phyloP scores from a whole-genome alignment of 2,113 vertebrate species.

The Phyllostomus discolor region DNA sequence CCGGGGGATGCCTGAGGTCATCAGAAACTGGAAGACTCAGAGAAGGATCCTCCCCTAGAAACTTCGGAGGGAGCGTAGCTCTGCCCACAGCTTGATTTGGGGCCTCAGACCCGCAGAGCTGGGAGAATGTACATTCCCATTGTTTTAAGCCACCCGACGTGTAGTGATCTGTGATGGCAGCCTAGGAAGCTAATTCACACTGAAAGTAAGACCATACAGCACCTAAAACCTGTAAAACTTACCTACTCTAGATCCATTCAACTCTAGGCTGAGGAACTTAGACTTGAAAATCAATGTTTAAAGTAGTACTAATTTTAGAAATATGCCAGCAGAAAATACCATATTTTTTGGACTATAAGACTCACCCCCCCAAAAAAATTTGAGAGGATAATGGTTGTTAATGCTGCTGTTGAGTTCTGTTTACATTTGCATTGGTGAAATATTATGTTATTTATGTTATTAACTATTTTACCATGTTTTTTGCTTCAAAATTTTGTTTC shows the following conservation, averaged over 20 bases:
- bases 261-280: neutral
- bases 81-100: neutral
- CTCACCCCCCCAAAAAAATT: no score
- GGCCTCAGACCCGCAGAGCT: neutral
- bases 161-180: neutral
- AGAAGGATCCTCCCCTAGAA: no score
- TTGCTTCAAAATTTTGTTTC: no score
- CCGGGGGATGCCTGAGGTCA: neutral
- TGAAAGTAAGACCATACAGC: neutral
- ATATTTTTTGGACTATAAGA: no score
- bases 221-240: neutral
- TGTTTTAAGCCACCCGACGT: neutral
- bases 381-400: no score
- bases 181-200: neutral
- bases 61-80: fast-evolving
- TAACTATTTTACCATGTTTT: no score
- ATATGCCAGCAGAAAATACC: neutral
- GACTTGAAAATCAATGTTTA: neutral
- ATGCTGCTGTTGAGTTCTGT: no score
- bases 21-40: neutral
- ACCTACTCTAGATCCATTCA: neutral
- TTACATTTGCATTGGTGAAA: no score
- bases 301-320: conserved; percentile 18
- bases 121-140: neutral
- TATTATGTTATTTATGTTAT: no score